Evolutionary conservation across 2,113 vertebrate genomes (phyloP).

Genomic region (Crocuta crocuta): DNA sequence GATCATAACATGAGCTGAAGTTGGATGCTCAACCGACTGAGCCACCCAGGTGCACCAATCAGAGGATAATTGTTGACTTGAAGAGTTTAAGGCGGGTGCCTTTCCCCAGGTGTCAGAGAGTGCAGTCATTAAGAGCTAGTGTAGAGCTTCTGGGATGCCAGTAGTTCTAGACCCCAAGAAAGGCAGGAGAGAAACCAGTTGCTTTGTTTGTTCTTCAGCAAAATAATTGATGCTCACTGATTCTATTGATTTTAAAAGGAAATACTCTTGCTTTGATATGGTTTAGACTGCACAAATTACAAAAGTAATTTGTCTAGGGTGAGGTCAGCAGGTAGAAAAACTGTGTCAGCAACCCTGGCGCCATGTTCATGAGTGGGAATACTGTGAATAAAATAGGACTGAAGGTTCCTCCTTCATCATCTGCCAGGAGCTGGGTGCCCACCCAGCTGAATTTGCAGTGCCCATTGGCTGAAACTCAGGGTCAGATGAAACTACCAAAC

Average conservation of each 20-base stretch:
- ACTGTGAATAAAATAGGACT: not conserved
- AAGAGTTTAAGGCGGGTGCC: not conserved
- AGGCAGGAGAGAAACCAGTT: not conserved
- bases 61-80: not conserved
- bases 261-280: not conserved
- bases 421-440: not conserved
- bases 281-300: not conserved
- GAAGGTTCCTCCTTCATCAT: not conserved
- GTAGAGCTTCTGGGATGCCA: not conserved
- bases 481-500: not conserved
- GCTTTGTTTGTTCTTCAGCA: not conserved
- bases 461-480: not conserved
- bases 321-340: not conserved
- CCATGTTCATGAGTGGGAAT: not conserved
- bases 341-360: not conserved
- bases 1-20: too few species aligned
- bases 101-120: not conserved
- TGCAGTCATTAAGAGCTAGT: not conserved
- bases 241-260: not conserved
- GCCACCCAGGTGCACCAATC: not conserved
- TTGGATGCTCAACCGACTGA: too few species aligned
- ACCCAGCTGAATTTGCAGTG: too few species aligned
- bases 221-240: not conserved
- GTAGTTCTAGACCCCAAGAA: not conserved
- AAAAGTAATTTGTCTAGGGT: not conserved